Conservation (phyloP, 2,797 vertebrate genomes). For the Cichlasoma orientale region DNA sequence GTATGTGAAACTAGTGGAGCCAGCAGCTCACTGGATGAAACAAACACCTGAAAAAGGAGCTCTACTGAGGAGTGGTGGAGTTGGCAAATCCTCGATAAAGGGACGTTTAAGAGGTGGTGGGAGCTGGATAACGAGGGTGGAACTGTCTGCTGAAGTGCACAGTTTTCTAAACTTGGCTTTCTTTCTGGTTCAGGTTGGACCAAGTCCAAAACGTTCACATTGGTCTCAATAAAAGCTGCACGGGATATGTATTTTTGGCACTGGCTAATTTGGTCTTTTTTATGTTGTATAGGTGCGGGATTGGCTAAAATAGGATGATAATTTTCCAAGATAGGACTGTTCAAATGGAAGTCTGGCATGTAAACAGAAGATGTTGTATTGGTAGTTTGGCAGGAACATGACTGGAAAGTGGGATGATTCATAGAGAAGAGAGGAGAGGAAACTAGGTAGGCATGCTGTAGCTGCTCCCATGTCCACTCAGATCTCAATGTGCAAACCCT, state of each 20-base stretch:
- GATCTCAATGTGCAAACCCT: neutral
- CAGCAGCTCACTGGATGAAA: conserved; percentile 69
- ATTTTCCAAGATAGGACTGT: neutral
- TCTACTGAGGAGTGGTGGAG: conserved; percentile 45
- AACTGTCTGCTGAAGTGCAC: neutral
- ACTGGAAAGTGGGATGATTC: neutral
- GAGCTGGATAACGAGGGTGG: neutral
- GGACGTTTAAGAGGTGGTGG: neutral
- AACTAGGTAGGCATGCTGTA: conserved; percentile 23
- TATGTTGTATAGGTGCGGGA: neutral
- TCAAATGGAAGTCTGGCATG: neutral
- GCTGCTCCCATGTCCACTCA: conserved; percentile 51
- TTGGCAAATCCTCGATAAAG: conserved; percentile 19
- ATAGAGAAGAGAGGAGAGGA: neutral
- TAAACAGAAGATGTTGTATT: neutral
- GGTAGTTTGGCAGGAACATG: neutral
- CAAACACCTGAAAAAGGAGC: conserved; percentile 65
- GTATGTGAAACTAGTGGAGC: conserved; percentile 47
- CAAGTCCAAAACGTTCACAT: neutral
- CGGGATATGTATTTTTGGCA: conserved; percentile 1
- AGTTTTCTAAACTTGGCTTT: neutral
- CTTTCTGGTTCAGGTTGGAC: neutral
- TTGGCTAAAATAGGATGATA: neutral
- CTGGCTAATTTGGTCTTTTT: neutral
- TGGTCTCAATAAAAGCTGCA: neutral